phyloP scores from a whole-genome alignment of 2,113 vertebrate genomes.

The Calonectris borealis region DNA sequence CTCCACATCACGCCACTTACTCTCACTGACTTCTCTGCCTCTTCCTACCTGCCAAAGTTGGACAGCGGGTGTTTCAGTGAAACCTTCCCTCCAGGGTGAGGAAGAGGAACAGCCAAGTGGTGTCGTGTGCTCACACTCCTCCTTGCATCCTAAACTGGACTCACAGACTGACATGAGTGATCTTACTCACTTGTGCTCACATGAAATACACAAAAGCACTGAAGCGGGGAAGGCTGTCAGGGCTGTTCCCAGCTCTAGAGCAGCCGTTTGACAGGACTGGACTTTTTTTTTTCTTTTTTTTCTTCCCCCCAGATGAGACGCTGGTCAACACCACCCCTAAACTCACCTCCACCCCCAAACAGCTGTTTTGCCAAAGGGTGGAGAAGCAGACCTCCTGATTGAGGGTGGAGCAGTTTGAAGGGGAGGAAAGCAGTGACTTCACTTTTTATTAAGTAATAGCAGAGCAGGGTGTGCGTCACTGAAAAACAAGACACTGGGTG shows the following conservation, averaged over 20 bases:
- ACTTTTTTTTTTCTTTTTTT: neutral
- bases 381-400: constrained; percentile 18
- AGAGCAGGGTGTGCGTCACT: neutral
- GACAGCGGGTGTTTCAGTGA: neutral
- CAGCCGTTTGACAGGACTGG: neutral
- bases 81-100: neutral
- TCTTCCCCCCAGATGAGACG: neutral
- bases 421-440: constrained; percentile 51
- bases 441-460: constrained; percentile 50
- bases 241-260: neutral
- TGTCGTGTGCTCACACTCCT: neutral
- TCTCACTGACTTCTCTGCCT: neutral
- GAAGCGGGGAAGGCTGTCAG: neutral
- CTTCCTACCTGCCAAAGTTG: neutral
- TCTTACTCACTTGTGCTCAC: neutral
- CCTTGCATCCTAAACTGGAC: neutral
- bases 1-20: neutral
- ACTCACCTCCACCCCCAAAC: constrained; percentile 44
- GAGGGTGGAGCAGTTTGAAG: constrained; percentile 57
- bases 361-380: constrained; percentile 63
- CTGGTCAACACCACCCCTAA: neutral
- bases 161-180: neutral
- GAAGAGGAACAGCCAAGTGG: neutral
- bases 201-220: neutral
- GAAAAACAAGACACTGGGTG: constrained; percentile 21